Conservation (phyloP, 2,888 invertebrate genomes). For the Zygogramma bicolorata region DNA sequence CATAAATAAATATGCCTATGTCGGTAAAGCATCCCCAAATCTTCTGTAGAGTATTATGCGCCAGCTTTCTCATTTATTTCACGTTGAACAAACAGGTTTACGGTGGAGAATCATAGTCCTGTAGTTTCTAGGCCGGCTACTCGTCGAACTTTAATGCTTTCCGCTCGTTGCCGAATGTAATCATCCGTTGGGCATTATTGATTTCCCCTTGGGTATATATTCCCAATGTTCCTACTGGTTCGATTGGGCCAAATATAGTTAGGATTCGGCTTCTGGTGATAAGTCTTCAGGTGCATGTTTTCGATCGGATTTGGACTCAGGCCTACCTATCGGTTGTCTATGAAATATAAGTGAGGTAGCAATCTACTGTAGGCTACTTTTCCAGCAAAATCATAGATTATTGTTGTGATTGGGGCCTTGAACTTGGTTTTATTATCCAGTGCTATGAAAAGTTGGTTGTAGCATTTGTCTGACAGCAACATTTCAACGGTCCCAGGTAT, state of each 20-base stretch:
- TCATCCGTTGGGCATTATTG: constrained; percentile 21
- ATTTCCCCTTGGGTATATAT: constrained; percentile 43
- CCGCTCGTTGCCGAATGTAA: constrained; percentile 35
- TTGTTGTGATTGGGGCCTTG: constrained; percentile 42
- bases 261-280: constrained; percentile 1
- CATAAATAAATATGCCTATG: constrained; percentile 28
- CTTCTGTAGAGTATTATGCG: constrained; percentile 25
- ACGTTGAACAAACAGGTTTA: constrained; percentile 28
- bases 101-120: constrained; percentile 27
- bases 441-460: constrained; percentile 47
- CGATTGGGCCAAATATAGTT: constrained; percentile 38
- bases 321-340: constrained; percentile 41
- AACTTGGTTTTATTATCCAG: constrained; percentile 43
- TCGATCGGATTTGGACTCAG: constrained; percentile 27
- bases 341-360: constrained; percentile 39
- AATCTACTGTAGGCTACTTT: constrained; percentile 39
- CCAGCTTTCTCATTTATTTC: constrained; percentile 31
- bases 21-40: constrained; percentile 36
- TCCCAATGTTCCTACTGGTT: constrained; percentile 34
- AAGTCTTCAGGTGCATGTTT: constrained; percentile 21
- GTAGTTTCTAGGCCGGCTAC: constrained; percentile 32
- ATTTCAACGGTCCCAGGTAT: constrained; percentile 42
- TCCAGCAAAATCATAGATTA: constrained; percentile 37
- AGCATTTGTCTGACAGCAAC: constrained; percentile 36
- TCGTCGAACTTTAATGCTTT: constrained; percentile 38